Conservation (phyloP, 2,888 invertebrate species). For the Neoaliturus tenellus region DNA sequence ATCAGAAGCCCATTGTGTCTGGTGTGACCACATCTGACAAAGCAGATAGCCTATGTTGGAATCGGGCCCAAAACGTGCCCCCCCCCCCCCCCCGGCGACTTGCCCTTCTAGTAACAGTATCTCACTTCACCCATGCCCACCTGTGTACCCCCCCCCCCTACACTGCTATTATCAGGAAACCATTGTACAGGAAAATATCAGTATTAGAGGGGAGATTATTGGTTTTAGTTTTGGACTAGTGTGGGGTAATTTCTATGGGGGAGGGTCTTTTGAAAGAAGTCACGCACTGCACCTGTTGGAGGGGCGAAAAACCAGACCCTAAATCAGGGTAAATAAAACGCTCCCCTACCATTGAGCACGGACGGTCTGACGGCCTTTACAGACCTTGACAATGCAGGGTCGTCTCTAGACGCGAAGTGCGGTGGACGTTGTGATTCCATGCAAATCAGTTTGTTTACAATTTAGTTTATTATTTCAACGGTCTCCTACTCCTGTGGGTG, state of each 20-base stretch:
- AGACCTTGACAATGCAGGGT: too few relatives aligned
- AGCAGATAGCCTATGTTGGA: background rate
- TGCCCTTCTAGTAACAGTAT: conserved; percentile 35
- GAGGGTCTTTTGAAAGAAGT: conserved; percentile 47
- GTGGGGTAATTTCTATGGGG: conserved; percentile 56
- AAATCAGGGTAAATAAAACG: conserved; percentile 49
- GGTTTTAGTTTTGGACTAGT: conserved; percentile 58
- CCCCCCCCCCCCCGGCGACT: background rate
- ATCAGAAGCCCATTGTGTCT: background rate
- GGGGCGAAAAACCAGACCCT: conserved; percentile 27
- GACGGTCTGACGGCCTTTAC: background rate
- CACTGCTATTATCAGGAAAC: conserved; percentile 26
- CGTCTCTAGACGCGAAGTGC: background rate
- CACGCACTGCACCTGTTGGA: conserved; percentile 50
- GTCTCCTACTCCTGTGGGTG: too few relatives aligned
- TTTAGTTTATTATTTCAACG: too few relatives aligned
- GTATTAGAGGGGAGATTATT: conserved; percentile 56
- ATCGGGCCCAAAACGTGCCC: conserved; percentile 17
- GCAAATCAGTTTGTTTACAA: too few relatives aligned
- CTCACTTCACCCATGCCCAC: conserved; percentile 37
- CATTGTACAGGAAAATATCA: conserved; percentile 50
- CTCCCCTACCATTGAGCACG: conserved; percentile 30
- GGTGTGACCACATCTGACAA: background rate
- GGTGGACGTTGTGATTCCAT: too few relatives aligned
- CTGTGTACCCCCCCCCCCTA: conserved; percentile 21